These are phyloP conservation scores for Eupristina koningsbergeri DNA, from an alignment of 1,140 invertebrate species.

Conservation along the genomic window DNA sequence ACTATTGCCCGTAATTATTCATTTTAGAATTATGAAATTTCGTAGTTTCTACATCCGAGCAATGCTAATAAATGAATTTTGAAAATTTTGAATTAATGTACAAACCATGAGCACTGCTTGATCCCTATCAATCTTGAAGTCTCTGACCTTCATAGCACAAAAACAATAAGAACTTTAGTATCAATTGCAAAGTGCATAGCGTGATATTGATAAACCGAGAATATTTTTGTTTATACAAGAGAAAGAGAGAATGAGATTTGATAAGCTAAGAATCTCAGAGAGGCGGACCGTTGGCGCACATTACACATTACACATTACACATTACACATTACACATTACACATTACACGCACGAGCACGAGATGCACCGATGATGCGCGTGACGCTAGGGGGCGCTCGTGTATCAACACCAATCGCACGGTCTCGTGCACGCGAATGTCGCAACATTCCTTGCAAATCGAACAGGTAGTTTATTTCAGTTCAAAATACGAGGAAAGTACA, in stretches of 20 bases:
- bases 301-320: too few relatives aligned
- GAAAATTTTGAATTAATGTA: slow-evolving; percentile 5
- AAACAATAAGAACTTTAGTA: slow-evolving; percentile 17
- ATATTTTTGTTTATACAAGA: slow-evolving; percentile 12
- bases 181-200: neutral
- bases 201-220: neutral
- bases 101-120: neutral
- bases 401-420: too few relatives aligned
- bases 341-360: neutral
- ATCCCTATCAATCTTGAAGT: slow-evolving; percentile 26
- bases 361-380: neutral
- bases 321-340: too few relatives aligned
- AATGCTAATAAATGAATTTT: neutral
- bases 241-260: neutral
- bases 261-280: neutral
- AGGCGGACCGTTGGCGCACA: neutral
- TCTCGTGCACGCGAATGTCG: neutral
- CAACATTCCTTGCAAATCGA: neutral
- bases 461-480: neutral
- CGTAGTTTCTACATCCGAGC: neutral
- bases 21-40: neutral
- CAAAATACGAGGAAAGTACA: neutral
- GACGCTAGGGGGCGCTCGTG: too few relatives aligned
- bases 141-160: slow-evolving; percentile 6
- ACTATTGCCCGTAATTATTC: too few relatives aligned